Conservation (phyloP, 2,113 vertebrate species). For the Connochaetes taurinus region DNA sequence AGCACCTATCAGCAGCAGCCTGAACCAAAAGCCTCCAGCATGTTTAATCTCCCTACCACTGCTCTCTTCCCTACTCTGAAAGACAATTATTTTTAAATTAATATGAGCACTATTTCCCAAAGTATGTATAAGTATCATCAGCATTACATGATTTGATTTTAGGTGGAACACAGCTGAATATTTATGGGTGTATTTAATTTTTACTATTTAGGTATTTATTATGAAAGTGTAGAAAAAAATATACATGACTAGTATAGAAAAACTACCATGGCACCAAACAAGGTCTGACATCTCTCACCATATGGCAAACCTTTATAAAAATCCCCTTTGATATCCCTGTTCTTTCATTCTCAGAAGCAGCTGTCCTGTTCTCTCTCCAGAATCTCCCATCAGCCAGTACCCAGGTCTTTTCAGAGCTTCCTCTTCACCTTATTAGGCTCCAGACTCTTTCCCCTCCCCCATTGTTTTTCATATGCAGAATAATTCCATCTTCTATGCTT, state of each 20-base stretch:
- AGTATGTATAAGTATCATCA: neutral
- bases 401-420: neutral
- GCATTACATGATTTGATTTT: neutral
- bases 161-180: neutral
- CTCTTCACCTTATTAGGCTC: neutral
- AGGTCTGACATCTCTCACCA: neutral
- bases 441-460: neutral
- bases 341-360: neutral
- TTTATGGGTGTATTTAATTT: neutral
- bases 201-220: neutral
- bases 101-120: neutral
- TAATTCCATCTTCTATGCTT: conserved; percentile 7
- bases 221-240: conserved; percentile 8
- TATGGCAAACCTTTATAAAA: neutral
- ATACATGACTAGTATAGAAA: neutral
- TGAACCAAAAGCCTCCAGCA: neutral
- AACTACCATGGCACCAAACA: neutral
- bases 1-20: neutral
- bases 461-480: conserved; percentile 16
- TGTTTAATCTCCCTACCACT: neutral
- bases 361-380: neutral
- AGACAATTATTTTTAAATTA: neutral
- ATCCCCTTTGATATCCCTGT: neutral
- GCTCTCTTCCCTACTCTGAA: neutral
- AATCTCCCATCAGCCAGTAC: neutral